Conservation (phyloP, 2,888 invertebrate species). For the Yponomeuta evonymella region DNA sequence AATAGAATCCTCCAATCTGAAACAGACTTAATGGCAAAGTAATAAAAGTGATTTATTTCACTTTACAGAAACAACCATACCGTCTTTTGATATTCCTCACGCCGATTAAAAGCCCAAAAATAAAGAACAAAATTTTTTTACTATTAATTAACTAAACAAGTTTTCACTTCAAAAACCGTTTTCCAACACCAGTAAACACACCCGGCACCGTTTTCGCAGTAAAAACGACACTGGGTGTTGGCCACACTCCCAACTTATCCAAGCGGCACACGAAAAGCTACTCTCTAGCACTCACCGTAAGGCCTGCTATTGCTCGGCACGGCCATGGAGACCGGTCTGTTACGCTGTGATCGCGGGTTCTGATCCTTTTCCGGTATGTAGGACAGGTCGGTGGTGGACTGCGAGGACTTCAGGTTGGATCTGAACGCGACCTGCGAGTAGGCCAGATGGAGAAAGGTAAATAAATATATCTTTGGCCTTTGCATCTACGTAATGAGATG, state of each 20-base stretch:
- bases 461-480: too few relatives aligned
- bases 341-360: constrained; percentile 46
- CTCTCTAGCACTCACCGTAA: constrained; percentile 45
- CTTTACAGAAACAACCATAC: too few relatives aligned
- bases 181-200: background rate
- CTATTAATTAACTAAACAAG: background rate
- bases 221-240: too few relatives aligned
- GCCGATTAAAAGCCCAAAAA: too few relatives aligned
- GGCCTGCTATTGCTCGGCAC: constrained; percentile 52
- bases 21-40: too few relatives aligned
- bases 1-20: too few relatives aligned
- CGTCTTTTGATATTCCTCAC: too few relatives aligned
- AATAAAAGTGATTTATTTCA: too few relatives aligned
- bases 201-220: too few relatives aligned
- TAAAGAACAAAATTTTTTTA: background rate
- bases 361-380: constrained; percentile 76
- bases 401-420: constrained; percentile 88
- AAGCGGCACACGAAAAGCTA: constrained; percentile 23
- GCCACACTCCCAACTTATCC: constrained; percentile 14
- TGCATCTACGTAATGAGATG: too few relatives aligned
- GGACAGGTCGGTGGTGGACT: constrained; percentile 90
- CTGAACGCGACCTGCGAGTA: constrained; percentile 59
- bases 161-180: background rate
- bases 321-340: constrained; percentile 63
- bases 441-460: too few relatives aligned